A percentile compares a stretch with the other conserved stretches of the same genome.
These are phyloP conservation scores for Chelonus insularis DNA, from an alignment of 1,140 invertebrate species.

Conservation along the genomic window DNA sequence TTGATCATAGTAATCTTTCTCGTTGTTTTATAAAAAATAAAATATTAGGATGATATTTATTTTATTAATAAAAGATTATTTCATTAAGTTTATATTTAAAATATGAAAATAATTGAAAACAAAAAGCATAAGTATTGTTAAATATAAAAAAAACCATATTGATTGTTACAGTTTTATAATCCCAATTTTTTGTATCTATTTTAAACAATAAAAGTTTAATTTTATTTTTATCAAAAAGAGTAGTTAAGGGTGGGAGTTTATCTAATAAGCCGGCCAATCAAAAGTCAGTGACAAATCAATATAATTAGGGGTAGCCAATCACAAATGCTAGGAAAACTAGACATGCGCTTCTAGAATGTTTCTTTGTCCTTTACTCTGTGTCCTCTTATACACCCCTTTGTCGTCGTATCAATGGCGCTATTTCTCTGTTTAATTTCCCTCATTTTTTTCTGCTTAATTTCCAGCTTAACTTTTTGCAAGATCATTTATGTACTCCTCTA, in stretches of 20 bases:
- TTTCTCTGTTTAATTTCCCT: slow-evolving; percentile 1
- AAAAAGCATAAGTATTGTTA: no score
- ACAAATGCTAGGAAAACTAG: slow-evolving; percentile 15
- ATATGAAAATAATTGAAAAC: no score
- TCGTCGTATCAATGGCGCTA: slow-evolving; percentile 8
- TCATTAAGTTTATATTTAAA: no score
- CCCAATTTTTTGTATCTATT: no score
- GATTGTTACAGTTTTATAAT: no score
- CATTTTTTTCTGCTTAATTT: not conserved
- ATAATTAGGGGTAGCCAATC: slow-evolving; percentile 38
- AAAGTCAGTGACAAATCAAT: slow-evolving; percentile 31
- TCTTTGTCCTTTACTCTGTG: not conserved
- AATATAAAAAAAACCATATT: no score
- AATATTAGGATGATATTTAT: no score
- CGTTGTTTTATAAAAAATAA: no score
- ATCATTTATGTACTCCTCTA: no score
- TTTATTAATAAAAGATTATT: no score
- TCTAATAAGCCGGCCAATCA: slow-evolving; percentile 29
- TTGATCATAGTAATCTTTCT: no score
- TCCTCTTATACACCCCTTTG: not conserved
- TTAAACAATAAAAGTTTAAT: no score
- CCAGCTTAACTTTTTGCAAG: not conserved
- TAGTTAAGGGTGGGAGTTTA: not conserved
- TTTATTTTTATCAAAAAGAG: not conserved
- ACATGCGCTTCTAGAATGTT: slow-evolving; percentile 29